phyloP scores from a whole-genome alignment of 2,888 invertebrate genomes.

The Caenorhabditis macrosperma region DNA sequence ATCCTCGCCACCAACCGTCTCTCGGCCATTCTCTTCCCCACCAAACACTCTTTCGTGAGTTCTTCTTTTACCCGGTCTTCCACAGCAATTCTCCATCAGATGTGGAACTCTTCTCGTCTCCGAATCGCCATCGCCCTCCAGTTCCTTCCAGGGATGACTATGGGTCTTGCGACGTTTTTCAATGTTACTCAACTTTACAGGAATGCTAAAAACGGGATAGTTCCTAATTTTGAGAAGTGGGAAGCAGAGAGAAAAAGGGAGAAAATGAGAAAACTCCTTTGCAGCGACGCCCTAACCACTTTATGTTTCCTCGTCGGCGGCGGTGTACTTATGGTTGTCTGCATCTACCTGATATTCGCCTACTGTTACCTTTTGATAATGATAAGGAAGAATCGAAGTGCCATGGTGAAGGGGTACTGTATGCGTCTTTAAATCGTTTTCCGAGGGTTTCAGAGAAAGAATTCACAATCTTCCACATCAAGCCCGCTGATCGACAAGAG shows the following conservation, averaged over 20 bases:
- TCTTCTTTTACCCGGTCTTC: too few species aligned
- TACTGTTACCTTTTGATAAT: conserved; percentile 33
- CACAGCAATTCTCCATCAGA: not conserved
- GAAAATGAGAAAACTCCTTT: not conserved
- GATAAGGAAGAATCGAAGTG: conserved; percentile 27
- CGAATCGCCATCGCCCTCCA: conserved; percentile 35
- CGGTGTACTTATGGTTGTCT: conserved; percentile 10
- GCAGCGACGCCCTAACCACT: conserved; percentile 17
- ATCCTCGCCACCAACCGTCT: conserved; percentile 47
- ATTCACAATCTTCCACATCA: conserved; percentile 20
- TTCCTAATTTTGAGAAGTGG: conserved; percentile 40
- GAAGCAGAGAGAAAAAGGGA: not conserved
- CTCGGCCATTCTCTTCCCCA: conserved; percentile 46
- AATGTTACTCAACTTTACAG: conserved; percentile 22
- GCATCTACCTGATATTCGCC: conserved; percentile 33
- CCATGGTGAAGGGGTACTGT: conserved; percentile 18
- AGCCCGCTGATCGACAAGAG: conserved; percentile 13
- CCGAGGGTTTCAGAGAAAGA: conserved; percentile 27
- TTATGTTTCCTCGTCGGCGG: conserved; percentile 42
- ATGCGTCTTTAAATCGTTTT: too few species aligned
- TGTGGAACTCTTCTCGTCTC: conserved; percentile 26
- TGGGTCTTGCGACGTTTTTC: conserved; percentile 36
- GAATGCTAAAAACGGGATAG: conserved; percentile 22
- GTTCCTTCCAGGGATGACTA: conserved; percentile 35
- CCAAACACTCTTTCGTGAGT: conserved; percentile 14